These are phyloP conservation scores for Microcebus lehilahytsara DNA, from an alignment of 2,113 vertebrate species.

Conservation along the genomic window DNA sequence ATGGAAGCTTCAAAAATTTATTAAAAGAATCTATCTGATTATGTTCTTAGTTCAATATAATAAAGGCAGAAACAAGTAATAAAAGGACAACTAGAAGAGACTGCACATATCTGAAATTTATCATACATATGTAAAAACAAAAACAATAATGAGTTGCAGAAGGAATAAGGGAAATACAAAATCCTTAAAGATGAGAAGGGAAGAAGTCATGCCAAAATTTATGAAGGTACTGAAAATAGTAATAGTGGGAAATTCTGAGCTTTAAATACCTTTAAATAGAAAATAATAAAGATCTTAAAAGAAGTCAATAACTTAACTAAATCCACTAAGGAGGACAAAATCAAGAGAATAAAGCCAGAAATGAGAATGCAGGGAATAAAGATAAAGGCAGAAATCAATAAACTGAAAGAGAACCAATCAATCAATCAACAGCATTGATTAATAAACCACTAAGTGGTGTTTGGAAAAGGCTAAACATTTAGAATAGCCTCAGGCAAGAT, in stretches of 20 bases:
- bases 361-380: background rate
- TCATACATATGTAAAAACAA: background rate
- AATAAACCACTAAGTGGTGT: background rate
- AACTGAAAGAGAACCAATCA: background rate
- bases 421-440: background rate
- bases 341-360: background rate
- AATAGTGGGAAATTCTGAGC: background rate
- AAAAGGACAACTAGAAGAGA: background rate
- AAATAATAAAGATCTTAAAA: slow-evolving; percentile 4
- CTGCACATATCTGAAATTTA: background rate
- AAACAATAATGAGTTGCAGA: background rate
- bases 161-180: background rate
- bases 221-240: background rate
- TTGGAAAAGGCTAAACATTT: background rate
- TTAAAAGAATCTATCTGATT: background rate
- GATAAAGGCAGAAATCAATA: background rate
- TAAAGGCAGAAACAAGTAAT: slow-evolving; percentile 1
- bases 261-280: background rate
- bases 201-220: background rate
- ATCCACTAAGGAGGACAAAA: background rate
- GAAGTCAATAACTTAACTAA: background rate
- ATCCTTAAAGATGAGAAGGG: background rate
- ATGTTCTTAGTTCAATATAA: background rate
- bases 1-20: background rate
- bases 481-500: background rate